phyloP scores from a whole-genome alignment of 2,113 vertebrate species.

The Candoia aspera region DNA sequence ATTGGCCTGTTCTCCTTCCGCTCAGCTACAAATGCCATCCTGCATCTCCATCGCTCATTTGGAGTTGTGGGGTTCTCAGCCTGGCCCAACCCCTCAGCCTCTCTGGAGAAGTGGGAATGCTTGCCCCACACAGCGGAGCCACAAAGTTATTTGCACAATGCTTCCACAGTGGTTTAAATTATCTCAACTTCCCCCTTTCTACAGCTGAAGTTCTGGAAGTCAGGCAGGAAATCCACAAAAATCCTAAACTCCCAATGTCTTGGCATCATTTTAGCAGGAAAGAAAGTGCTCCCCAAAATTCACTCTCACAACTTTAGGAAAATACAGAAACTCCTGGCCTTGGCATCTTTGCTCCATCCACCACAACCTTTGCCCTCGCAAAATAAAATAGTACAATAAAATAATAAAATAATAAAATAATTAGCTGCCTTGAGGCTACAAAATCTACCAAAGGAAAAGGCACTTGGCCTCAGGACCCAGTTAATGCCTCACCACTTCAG shows the following conservation, averaged over 20 bases:
- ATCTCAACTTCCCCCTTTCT: background rate
- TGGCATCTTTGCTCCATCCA: background rate
- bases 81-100: no score
- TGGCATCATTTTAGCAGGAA: background rate
- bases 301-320: background rate
- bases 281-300: background rate
- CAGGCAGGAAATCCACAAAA: background rate
- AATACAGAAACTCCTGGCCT: background rate
- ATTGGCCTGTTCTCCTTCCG: background rate
- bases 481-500: background rate
- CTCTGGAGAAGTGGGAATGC: no score
- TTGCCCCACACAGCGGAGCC: no score
- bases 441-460: background rate
- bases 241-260: background rate
- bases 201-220: background rate
- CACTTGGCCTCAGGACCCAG: background rate
- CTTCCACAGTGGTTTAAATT: background rate
- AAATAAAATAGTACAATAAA: fast-evolving
- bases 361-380: background rate
- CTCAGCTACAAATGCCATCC: background rate
- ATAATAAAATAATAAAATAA: background rate
- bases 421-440: background rate
- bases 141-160: background rate
- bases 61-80: background rate
- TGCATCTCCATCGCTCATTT: background rate